Evolutionary conservation across 2,888 invertebrate species (phyloP), one percentile per base, ranked within the genome.

Genomic region (Tinea trinotella): DNA sequence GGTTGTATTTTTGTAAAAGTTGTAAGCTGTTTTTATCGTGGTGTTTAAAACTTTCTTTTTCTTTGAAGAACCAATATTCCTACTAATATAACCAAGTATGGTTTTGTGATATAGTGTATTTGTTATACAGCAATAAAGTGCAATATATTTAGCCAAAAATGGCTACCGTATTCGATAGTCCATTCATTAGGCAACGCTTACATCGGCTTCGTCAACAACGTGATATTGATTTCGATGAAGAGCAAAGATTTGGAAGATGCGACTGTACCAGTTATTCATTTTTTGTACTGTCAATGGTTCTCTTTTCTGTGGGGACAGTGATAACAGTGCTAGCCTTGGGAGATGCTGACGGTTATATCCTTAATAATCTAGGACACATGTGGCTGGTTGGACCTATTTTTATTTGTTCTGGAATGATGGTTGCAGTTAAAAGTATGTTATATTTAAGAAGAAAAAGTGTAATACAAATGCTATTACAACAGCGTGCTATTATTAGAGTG

Each of bases 341-440:
- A 57, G 89, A 89, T 65, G 83, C 87, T 55, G 88, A 89, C 71
- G 89, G 88, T 53, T 88, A 88, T 62, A 84, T 90, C 62, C 85
- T 89, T 61, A 87, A 75, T 61, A 88, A 88, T 74, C 76, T 90
- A 61, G 90, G 90, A 58, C 90, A 90, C 79, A 89, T 90, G 90
- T 90, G 90, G 90, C 83, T 90, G 12, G 89, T 90, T 56, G 90
- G 90, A 56, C 90, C 90, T 54, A 89, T 90, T 66, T 90, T 90
- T 68, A 89, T 90, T 68, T 89, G 90, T 74, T 90, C 90, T 59
- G 90, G 90, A 60, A 87, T 90, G 74, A 90, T 90, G 90, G 88
- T 90, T 54, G 90, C 90, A 46, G 88, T 90, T n/a, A 90, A 90
- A 66, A 90, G 90, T 64, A 88, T 90, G 82, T 69, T 90, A 52